Conservation (phyloP, 1,140 invertebrate species). For the Caenorhabditis brenneri region DNA sequence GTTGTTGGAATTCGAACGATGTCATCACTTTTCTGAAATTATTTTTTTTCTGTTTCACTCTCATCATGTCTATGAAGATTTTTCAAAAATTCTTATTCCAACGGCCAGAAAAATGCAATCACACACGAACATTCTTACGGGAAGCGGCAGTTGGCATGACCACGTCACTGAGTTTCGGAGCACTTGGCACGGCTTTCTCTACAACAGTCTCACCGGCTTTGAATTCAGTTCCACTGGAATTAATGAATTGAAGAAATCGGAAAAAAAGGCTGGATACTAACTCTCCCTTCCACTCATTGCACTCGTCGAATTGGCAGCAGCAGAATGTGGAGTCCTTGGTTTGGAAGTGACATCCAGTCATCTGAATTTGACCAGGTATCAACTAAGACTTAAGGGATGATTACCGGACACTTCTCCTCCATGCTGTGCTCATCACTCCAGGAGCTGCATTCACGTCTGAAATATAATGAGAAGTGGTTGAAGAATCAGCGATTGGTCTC, state of each 20-base stretch:
- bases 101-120: not conserved
- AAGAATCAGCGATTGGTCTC: no score
- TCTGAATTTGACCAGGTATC: not conserved
- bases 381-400: not conserved
- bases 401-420: conserved; percentile 47
- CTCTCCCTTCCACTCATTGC: conserved; percentile 47
- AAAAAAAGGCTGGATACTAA: no score
- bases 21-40: conserved; percentile 26
- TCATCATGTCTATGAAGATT: no score
- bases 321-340: conserved; percentile 24
- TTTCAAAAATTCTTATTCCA: no score
- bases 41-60: not conserved
- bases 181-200: conserved; percentile 4
- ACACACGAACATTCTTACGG: conserved; percentile 39
- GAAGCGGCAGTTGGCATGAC: conserved; percentile 2
- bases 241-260: no score
- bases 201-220: conserved; percentile 1
- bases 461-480: no score
- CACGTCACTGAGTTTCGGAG: conserved; percentile 18
- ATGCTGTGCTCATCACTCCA: conserved; percentile 45
- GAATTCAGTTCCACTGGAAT: conserved; percentile 45
- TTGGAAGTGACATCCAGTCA: conserved; percentile 46
- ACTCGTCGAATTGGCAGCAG: conserved; percentile 46
- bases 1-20: conserved; percentile 10
- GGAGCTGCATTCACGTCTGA: conserved; percentile 36